Evolutionary conservation across 2,113 vertebrate genomes (phyloP), one percentile per base, ranked within the genome.

Genomic region (Theropithecus gelada): DNA sequence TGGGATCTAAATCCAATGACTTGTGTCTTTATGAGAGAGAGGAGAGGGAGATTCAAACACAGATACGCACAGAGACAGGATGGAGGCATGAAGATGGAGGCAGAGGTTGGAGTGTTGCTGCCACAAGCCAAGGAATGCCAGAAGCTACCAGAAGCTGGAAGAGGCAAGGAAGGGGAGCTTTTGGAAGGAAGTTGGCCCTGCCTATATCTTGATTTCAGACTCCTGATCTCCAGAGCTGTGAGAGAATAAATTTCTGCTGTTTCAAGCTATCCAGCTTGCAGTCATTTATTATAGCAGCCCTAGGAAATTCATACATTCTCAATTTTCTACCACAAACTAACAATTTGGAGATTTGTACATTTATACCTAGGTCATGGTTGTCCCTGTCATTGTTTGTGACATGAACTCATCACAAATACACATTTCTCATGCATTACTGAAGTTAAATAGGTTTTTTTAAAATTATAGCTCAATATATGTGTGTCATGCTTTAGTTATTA

Each of bases 281-380:
- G 22, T 38, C 10, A 32, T 43, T 94, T 84, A 90, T 35, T 22
- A 84, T 1, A 50, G 40, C 22, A 80, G n/a, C 45, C n/a, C 17
- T 13, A 45, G 75, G 32, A 86, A 88, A 22, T 23, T 72, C 78
- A 52, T 38, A 68, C 11, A 59, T 16, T 12, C 25, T 84, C 5
- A n/a, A 45, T 78, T 93, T 70, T 40, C 50, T 38, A 86, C 70
- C 55, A 68, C 87, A 94, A 97, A 32, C 10, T 97, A 97, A 93
- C 13, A 32, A 70, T 88, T 86, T 88, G 52, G 30, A 88, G 68
- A 59, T 92, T 73, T 82, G 66, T 80, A 48, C 16, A 38, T 30
- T 88, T 97, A 89, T 70, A 59, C n/a, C 27, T 68, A 52, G 83
- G 45, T 3, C 8, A 50, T 57, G 48, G 10, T 10, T 66, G 52